Base-by-base conservation (phyloP, 2,113 vertebrate genomes). In the Odocoileus hemionus region DNA sequence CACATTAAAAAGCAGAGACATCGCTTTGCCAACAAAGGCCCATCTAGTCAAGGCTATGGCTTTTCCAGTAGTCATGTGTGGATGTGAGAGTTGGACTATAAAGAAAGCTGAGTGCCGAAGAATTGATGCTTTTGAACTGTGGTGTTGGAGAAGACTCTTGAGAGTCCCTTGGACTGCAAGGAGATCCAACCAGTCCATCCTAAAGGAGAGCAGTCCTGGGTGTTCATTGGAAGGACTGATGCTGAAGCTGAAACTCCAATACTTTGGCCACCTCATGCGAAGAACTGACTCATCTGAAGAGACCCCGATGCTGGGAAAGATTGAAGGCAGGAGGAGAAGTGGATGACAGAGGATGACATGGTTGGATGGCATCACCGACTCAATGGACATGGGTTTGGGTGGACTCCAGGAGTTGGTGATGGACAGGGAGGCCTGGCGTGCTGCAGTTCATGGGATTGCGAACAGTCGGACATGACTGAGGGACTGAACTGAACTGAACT, bases 21-120 rank as follows among this genome's bases (percentile, higher is more conserved):
- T 64, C 16, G 33, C 30, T 33, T 64, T 61, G 58, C 13, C 26
- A 61, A 61, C 58, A 17, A 64, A 16, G 15, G 30, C 33, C 30
- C 15, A 0, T 64, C 61, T 64, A 64, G 30, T 64, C 61, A 64
- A 16, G 7, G 30, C 61, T 64, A 17, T 64, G 61, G 15, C 33
- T 64, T 64, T 64, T 33, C 61, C 61, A 4, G 15, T 17, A 1
- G 61, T 64, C 61, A 64, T 17, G 61, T 33, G 33, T 64, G 61
- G 30, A 64, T 64, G 30, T 33, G 30, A 64, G 47, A 64, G 61
- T 33, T 64, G 30, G 1, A 64, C 30, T 33, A 8, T 33, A 1
- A 64, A 64, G 30, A 64, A 64, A 33, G 7, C 30, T 64, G 14
- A 64, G 30, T 0, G 0, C 30, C 0, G 3, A 17, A 64, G 30